Evolutionary conservation across 2,113 vertebrate species (phyloP), one percentile per base, ranked within the genome.

Genomic region (Plecotus auritus): DNA sequence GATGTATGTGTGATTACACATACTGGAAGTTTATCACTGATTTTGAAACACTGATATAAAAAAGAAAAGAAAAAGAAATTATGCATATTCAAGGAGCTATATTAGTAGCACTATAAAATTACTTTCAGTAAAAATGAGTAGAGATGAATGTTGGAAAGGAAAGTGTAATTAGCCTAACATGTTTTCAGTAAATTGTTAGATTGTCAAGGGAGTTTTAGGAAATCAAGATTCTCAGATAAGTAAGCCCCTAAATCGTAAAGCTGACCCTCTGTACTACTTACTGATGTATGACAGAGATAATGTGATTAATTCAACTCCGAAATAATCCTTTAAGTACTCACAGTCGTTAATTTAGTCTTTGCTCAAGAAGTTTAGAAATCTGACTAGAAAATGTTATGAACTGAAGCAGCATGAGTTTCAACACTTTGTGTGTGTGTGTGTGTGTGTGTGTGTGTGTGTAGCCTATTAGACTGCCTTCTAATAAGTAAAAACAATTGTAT

Each of bases 181-280:
- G 4, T 47, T 85, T 73, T 59, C 73, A 70, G 26, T 30, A 85
- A 84, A 85, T 61, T 88, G 14, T 45, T 17, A 94, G 22, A 82
- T 64, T 84, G n/a, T 61, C n/a, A 35, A 72, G 30, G 13, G n/a
- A 74, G 20, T 45, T 93, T 54, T 51, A 88, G 30, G 40, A 86
- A 94, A 49, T 86, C 22, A 78, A 95, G 2, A 59, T 73, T 87
- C 56, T 90, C 40, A 82, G 91, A 80, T 59, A 87, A 93, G 85
- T 10, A 78, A 51, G 23, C 4, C 28, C 18, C 3, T 30, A 42
- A 91, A 35, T 91, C 26, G 14, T 85, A 74, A 42, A 40, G 28
- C 0, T 67, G 42, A 88, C 12, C 20, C 10, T 72, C n/a, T 51
- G 2, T 59, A 51, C 6, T 86, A 45, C 47, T 8, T 59, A 28